phyloP scores from a whole-genome alignment of 1,140 invertebrate species.

The Aethina tumida region DNA sequence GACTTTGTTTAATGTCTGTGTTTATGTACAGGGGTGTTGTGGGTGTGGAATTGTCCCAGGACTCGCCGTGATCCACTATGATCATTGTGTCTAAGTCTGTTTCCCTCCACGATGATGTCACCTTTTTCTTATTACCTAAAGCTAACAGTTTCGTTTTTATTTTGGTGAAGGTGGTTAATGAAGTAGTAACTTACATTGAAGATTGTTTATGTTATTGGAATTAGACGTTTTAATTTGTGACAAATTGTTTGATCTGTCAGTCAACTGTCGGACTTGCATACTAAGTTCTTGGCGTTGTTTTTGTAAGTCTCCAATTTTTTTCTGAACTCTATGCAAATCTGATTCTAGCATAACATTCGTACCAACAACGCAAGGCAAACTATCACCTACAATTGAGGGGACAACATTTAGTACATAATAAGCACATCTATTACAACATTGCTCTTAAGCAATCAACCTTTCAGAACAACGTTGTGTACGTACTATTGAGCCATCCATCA shows the following conservation, averaged over 20 bases:
- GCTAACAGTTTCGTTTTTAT: background rate
- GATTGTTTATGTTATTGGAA: slow-evolving; percentile 2
- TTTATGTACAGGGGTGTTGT: slow-evolving; percentile 28
- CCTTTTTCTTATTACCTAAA: slow-evolving; percentile 31
- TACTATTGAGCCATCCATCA: no score
- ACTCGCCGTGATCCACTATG: slow-evolving; percentile 48
- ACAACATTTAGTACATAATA: no score
- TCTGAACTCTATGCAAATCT: slow-evolving; percentile 72
- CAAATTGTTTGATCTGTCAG: slow-evolving; percentile 57
- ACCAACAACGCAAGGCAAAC: slow-evolving; percentile 29
- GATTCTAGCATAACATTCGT: slow-evolving; percentile 31
- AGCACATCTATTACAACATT: no score
- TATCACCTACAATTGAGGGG: slow-evolving; percentile 29
- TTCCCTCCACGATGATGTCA: slow-evolving; percentile 63
- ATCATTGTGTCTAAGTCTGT: slow-evolving; percentile 77
- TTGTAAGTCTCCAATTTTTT: slow-evolving; percentile 73
- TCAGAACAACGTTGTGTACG: no score
- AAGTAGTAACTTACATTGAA: slow-evolving; percentile 5
- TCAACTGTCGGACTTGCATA: slow-evolving; percentile 68
- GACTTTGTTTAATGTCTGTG: slow-evolving; percentile 23
- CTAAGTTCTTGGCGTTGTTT: slow-evolving; percentile 73
- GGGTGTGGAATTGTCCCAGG: slow-evolving; percentile 21
- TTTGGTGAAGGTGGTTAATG: background rate
- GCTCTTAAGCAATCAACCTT: slow-evolving; percentile 3
- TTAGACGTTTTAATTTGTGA: slow-evolving; percentile 37